Evolutionary conservation across 1,140 invertebrate genomes (phyloP).

Genomic region (Rhynchophorus ferrugineus): DNA sequence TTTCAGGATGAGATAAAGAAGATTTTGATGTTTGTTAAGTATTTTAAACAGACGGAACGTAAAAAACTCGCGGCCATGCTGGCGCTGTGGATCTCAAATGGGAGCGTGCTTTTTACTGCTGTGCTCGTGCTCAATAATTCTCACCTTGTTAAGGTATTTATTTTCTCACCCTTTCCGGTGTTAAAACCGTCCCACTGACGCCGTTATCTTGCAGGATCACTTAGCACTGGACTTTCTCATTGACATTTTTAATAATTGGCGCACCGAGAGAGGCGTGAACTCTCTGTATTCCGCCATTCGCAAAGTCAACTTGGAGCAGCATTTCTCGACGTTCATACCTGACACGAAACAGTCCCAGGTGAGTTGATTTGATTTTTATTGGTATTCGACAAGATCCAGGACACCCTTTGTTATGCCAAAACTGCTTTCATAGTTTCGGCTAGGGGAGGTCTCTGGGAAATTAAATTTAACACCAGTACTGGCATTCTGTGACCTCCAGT

Average conservation of each 20-base stretch:
- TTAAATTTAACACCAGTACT: constrained; percentile 18
- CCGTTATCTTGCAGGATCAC: constrained; percentile 55
- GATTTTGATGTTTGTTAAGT: constrained; percentile 90
- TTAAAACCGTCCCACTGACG: no score
- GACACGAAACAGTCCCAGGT: constrained; percentile 87
- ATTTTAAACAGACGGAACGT: constrained; percentile 80
- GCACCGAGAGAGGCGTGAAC: constrained; percentile 80
- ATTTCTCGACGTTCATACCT: constrained; percentile 88
- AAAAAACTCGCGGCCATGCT: constrained; percentile 90
- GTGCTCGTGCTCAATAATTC: constrained; percentile 80
- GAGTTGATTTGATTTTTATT: constrained; percentile 51
- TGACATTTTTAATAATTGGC: constrained; percentile 85
- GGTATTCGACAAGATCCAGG: no score
- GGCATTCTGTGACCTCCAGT: constrained; percentile 9
- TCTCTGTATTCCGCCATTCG: constrained; percentile 81
- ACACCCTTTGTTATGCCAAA: background rate
- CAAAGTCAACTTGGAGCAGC: constrained; percentile 79
- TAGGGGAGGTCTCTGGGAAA: constrained; percentile 4
- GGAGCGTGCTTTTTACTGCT: constrained; percentile 77
- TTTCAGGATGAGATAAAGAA: constrained; percentile 97
- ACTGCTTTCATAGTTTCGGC: background rate
- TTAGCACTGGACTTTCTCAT: constrained; percentile 87
- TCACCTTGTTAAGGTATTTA: constrained; percentile 80
- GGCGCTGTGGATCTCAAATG: constrained; percentile 85
- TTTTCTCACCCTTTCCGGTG: no score